These are phyloP conservation scores for pig (Sus scrofa) DNA, from an alignment of 2,113 vertebrate species.

Conservation along the genomic window DNA sequence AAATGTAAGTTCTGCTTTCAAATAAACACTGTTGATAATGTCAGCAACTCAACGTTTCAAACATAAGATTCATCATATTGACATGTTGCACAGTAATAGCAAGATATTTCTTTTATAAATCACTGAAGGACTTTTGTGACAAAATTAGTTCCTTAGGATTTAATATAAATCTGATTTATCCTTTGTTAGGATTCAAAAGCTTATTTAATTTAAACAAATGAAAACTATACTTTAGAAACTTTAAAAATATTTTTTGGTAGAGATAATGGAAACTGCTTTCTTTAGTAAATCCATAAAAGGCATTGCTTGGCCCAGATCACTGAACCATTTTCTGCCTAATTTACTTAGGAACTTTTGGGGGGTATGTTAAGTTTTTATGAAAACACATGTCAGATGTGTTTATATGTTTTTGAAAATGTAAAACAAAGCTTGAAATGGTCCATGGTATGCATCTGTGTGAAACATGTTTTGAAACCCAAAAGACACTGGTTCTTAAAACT, in stretches of 20 bases:
- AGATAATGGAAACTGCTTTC: constrained; percentile 88
- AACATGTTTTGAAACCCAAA: constrained; percentile 20
- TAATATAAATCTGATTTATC: constrained; percentile 80
- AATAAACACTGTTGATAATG: constrained; percentile 51
- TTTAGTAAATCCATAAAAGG: constrained; percentile 88
- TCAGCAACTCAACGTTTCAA: constrained; percentile 42
- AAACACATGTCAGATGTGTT: constrained; percentile 66
- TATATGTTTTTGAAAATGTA: constrained; percentile 65
- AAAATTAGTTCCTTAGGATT: constrained; percentile 79
- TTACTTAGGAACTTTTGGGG: constrained; percentile 54
- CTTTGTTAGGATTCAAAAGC: constrained; percentile 83
- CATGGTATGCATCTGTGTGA: neutral
- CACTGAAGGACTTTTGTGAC: constrained; percentile 53
- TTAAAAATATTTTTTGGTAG: constrained; percentile 86
- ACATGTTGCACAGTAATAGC: neutral
- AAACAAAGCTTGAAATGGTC: constrained; percentile 62
- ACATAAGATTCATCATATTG: constrained; percentile 58
- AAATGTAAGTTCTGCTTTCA: constrained; percentile 40
- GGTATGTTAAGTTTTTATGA: constrained; percentile 66
- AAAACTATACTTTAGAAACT: constrained; percentile 83
- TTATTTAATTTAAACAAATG: constrained; percentile 84
- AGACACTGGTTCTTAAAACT: neutral
- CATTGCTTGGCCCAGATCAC: constrained; percentile 76
- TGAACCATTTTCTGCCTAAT: constrained; percentile 71
- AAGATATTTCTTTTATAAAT: constrained; percentile 66